A percentile compares a stretch with the other conserved stretches of the same genome.
These are phyloP conservation scores for Cephus nigrinus DNA, from an alignment of 2,888 invertebrate genomes.

Conservation along the genomic window DNA sequence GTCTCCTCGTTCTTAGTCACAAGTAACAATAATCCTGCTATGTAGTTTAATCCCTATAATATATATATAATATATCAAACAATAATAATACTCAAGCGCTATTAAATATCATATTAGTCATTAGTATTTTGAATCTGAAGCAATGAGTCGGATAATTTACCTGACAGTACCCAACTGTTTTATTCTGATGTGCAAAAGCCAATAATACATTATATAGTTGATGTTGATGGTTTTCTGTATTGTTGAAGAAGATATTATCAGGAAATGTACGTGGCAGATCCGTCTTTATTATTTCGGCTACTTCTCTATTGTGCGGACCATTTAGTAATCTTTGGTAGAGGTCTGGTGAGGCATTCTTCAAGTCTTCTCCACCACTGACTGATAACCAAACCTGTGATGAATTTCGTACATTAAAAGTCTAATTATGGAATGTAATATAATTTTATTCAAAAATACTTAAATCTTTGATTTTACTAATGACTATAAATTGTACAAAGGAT, in stretches of 20 bases:
- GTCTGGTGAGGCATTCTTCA: constrained; percentile 74
- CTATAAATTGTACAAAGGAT: not conserved
- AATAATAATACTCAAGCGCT: constrained; percentile 9
- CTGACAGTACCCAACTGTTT: constrained; percentile 90
- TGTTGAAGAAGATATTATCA: constrained; percentile 92
- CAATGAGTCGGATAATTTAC: constrained; percentile 53
- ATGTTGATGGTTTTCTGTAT: constrained; percentile 77
- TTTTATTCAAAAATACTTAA: not conserved
- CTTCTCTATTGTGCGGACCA: constrained; percentile 76
- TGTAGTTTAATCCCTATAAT: constrained; percentile 87
- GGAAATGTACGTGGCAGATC: constrained; percentile 95
- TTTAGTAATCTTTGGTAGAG: constrained; percentile 78
- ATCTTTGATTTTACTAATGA: not conserved
- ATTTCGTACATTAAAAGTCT: constrained; percentile 63
- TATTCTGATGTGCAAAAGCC: constrained; percentile 90
- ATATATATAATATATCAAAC: constrained; percentile 16
- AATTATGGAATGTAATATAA: not conserved
- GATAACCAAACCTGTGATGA: constrained; percentile 80
- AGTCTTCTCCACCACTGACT: constrained; percentile 82
- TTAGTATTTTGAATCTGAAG: not conserved
- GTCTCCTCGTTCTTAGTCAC: constrained; percentile 91
- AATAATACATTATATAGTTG: constrained; percentile 87
- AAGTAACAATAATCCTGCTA: constrained; percentile 86
- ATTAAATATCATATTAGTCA: not conserved
- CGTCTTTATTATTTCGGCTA: constrained; percentile 85